Conservation (phyloP, 2,797 vertebrate genomes). For the Limnodromus scolopaceus region DNA sequence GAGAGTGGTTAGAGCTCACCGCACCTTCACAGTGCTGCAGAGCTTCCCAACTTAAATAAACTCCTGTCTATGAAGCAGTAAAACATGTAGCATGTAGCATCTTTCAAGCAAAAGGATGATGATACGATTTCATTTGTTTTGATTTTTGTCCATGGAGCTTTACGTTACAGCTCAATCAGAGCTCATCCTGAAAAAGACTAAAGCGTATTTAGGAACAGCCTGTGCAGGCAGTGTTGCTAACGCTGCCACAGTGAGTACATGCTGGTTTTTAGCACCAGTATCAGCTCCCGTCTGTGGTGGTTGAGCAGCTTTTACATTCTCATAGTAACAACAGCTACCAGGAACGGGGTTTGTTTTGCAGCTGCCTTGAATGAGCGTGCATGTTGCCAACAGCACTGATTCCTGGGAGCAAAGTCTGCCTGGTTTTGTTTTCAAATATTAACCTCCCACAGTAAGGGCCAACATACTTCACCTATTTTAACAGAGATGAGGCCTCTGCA, state of each 20-base stretch:
- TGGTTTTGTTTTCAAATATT: constrained; percentile 26
- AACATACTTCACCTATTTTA: constrained; percentile 4
- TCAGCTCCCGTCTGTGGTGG: neutral
- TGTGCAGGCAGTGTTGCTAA: neutral
- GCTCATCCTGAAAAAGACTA: neutral
- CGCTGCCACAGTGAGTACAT: neutral
- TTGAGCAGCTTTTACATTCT: neutral
- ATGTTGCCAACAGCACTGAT: neutral
- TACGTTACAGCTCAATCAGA: accelerated
- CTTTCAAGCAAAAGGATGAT: neutral
- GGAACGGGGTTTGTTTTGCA: constrained; percentile 32
- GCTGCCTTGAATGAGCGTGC: constrained; percentile 7
- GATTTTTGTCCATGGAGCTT: neutral
- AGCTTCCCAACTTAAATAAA: neutral
- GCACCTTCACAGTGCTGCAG: neutral
- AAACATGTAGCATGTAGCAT: neutral
- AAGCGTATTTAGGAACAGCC: neutral
- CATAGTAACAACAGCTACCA: neutral
- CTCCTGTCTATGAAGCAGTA: neutral
- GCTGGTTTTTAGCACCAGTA: neutral
- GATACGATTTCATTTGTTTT: neutral
- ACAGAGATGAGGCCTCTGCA: neutral
- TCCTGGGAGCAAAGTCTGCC: constrained; percentile 24
- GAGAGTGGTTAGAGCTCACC: neutral
- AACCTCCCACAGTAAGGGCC: neutral